phyloP scores from a whole-genome alignment of 2,888 invertebrate species.

The Callosobruchus maculatus region DNA sequence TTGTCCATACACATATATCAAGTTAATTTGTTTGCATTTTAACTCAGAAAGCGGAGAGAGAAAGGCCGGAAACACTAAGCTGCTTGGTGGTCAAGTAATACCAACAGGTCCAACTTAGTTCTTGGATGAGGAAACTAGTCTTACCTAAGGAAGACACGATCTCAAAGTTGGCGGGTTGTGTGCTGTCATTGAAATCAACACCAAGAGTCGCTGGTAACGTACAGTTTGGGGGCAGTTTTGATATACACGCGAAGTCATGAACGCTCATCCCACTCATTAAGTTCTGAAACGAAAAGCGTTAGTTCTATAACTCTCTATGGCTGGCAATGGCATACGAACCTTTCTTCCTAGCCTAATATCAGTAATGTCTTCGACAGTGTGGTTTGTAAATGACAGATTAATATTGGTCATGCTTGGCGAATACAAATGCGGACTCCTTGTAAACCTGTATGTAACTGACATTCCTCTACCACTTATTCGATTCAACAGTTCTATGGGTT shows the following conservation, averaged over 20 bases:
- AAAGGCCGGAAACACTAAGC: too few relatives aligned
- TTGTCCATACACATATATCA: too few relatives aligned
- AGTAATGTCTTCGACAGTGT: conserved; percentile 59
- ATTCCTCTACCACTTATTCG: conserved; percentile 71
- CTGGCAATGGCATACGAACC: conserved; percentile 49
- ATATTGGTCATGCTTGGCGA: conserved; percentile 79
- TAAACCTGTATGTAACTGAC: conserved; percentile 63
- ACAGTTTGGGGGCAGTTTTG: conserved; percentile 60
- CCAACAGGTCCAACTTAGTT: too few relatives aligned
- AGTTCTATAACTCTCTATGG: too few relatives aligned
- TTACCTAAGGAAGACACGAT: conserved; percentile 61
- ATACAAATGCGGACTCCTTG: conserved; percentile 76
- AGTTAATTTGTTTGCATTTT: too few relatives aligned
- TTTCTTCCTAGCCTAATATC: conserved; percentile 70
- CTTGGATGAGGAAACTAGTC: too few relatives aligned
- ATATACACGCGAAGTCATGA: conserved; percentile 70
- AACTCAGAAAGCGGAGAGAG: too few relatives aligned
- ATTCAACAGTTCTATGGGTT: conserved; percentile 63
- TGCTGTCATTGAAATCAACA: conserved; percentile 90
- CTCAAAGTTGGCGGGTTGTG: conserved; percentile 81
- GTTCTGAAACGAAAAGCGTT: conserved; percentile 51
- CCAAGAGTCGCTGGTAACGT: conserved; percentile 70
- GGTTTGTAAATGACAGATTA: conserved; percentile 76
- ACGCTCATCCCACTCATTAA: conserved; percentile 69
- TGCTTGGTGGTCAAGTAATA: too few relatives aligned